Evolutionary conservation across 2,113 vertebrate species (phyloP), one percentile per base, ranked within the genome.

Genomic region (Cichladusa arquata): DNA sequence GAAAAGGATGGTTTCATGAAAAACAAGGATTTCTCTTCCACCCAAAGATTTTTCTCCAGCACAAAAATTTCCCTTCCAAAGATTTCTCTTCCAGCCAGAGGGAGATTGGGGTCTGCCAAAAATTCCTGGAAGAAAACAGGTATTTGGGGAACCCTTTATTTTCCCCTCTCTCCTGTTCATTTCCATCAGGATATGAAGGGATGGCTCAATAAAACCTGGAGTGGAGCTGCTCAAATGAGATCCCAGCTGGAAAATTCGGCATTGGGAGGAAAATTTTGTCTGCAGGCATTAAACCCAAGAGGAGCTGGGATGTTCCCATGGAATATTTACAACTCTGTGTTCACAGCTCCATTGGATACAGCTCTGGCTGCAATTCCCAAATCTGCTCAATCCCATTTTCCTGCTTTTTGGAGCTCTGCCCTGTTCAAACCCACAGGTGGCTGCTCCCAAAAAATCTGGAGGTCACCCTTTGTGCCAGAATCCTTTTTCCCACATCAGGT

Each of bases 401-500:
- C 45, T 24, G 29, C 6, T 29, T 60, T 82, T 36, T 2, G 3
- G 8, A 34, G 5, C 15, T 34, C 15, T 12, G 0, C 9, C 12
- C 12, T 0, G 2, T 16, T 62, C 42, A 33, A 15, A 29, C 19
- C n/a, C 38, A 2, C 5, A 1, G 12, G 10, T 9, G 11, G 28
- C 4, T 13, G 7, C 14, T 78, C 38, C 42, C 17, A 1, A 7
- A 9, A 47, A n/a, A 5, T 4, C 40, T 18, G 28, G 66, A 38
- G 24, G 24, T 48, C 82, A 6, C 28, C 16, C 5, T 53, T 19
- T 2, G 9, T 17, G 22, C 1, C 0, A 4, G 3, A 38, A 38
- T 36, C 12, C 2, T 1, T 2, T n/a, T 34, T 38, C 71, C 47
- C 17, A 14, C 9, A 29, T 14, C 12, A 5, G 1, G 10, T 0